phyloP scores from a whole-genome alignment of 2,888 invertebrate genomes.

The Acanthosoma haemorrhoidale region DNA sequence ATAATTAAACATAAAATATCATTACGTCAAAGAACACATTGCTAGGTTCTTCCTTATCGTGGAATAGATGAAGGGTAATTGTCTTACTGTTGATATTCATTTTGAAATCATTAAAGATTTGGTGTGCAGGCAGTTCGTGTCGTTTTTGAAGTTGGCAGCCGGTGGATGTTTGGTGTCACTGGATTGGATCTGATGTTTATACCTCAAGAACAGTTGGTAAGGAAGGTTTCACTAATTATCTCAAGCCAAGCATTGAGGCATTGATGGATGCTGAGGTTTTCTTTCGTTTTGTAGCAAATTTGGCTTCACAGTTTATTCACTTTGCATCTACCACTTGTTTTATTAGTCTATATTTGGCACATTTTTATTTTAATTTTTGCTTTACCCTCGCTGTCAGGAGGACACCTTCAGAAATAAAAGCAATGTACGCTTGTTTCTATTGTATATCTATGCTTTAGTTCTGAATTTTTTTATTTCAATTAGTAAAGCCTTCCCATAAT shows the following conservation, averaged over 20 bases:
- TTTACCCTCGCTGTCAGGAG: background rate
- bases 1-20: no score
- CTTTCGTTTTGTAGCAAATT: background rate
- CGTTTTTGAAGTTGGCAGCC: background rate
- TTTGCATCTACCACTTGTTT: background rate
- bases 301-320: conserved; percentile 1
- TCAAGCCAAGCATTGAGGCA: conserved; percentile 2
- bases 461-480: background rate
- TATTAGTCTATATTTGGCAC: background rate
- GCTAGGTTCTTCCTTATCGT: background rate
- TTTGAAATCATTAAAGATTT: background rate
- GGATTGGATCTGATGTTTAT: background rate
- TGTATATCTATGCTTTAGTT: background rate
- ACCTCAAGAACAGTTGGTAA: background rate
- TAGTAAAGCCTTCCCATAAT: background rate
- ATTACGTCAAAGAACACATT: background rate
- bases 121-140: conserved; percentile 10
- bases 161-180: background rate
- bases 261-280: conserved; percentile 14
- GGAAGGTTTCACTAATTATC: background rate
- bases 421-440: background rate
- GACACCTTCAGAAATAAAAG: background rate
- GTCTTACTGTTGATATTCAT: background rate
- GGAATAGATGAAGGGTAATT: background rate
- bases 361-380: background rate